These are phyloP conservation scores for Melanotaenia nigrans DNA, from an alignment of 2,797 vertebrate genomes.

Conservation along the genomic window DNA sequence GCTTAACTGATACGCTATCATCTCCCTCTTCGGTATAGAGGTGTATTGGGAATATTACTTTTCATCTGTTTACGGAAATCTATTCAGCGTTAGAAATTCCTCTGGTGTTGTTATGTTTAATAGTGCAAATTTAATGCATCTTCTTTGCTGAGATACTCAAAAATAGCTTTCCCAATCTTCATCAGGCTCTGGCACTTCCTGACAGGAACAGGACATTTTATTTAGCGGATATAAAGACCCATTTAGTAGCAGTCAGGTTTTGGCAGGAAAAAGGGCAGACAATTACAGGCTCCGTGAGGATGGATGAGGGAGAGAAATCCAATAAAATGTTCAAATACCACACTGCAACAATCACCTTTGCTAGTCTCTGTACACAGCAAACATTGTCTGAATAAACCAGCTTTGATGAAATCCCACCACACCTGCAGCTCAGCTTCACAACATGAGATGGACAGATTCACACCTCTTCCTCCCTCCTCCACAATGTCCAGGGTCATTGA, in stretches of 20 bases:
- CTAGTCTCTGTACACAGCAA: not conserved
- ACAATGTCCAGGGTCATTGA: too few species aligned
- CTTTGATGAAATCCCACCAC: conserved; percentile 21
- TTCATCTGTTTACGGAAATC: too few species aligned
- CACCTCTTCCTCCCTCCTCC: too few species aligned
- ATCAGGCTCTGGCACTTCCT: conserved; percentile 3
- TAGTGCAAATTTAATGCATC: conserved; percentile 6
- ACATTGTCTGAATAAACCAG: conserved; percentile 17
- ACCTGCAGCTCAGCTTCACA: not conserved
- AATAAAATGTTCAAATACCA: conserved; percentile 8
- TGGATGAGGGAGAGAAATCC: conserved; percentile 53
- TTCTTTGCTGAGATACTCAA: conserved; percentile 18
- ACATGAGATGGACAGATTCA: too few species aligned
- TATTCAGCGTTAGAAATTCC: too few species aligned
- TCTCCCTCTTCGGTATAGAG: too few species aligned
- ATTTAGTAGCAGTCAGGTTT: conserved; percentile 43
- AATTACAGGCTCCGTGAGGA: conserved; percentile 25
- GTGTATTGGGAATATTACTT: too few species aligned
- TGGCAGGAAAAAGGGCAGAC: conserved; percentile 28
- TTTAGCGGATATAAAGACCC: conserved; percentile 35
- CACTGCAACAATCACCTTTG: not conserved
- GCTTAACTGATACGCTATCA: too few species aligned
- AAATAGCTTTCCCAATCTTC: conserved; percentile 21
- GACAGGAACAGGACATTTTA: conserved; percentile 42
- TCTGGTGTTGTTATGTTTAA: not conserved